Conservation (phyloP, 2,888 invertebrate species). For the Pristionchus entomophagus region DNA sequence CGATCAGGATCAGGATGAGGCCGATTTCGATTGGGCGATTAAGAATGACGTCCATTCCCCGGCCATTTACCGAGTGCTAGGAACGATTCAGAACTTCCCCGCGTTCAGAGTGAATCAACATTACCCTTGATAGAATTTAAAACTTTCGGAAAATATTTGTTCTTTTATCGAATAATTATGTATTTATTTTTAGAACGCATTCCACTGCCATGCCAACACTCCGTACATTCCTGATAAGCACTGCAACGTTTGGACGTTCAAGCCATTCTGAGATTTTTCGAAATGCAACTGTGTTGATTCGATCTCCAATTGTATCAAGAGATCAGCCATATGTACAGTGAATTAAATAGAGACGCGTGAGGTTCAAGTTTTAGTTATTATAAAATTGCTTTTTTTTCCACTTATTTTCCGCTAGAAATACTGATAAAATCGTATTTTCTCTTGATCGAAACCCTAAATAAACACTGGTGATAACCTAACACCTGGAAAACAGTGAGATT, state of each 20-base stretch:
- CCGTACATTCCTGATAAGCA: constrained; percentile 58
- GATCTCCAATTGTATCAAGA: no score
- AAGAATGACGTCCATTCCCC: constrained; percentile 70
- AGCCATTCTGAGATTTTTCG: not conserved
- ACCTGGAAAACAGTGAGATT: no score
- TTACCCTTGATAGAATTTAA: not conserved
- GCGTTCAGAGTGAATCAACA: constrained; percentile 60
- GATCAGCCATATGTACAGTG: no score
- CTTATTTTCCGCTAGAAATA: no score
- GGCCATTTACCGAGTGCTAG: constrained; percentile 67
- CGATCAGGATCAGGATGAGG: constrained; percentile 52
- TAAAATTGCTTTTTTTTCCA: no score
- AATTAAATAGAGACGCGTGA: no score
- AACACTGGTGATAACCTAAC: no score
- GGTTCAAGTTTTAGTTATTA: no score
- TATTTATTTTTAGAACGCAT: constrained; percentile 52
- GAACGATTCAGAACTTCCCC: constrained; percentile 72
- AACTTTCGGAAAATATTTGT: not conserved
- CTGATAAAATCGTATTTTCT: no score
- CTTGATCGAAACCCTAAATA: no score
- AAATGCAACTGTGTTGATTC: no score
- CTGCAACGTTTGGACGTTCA: constrained; percentile 64
- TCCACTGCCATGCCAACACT: constrained; percentile 60
- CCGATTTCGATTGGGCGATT: constrained; percentile 47
- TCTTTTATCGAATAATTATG: not conserved